Evolutionary conservation across 2,888 invertebrate species (phyloP).

Genomic region (Furcula furcula): DNA sequence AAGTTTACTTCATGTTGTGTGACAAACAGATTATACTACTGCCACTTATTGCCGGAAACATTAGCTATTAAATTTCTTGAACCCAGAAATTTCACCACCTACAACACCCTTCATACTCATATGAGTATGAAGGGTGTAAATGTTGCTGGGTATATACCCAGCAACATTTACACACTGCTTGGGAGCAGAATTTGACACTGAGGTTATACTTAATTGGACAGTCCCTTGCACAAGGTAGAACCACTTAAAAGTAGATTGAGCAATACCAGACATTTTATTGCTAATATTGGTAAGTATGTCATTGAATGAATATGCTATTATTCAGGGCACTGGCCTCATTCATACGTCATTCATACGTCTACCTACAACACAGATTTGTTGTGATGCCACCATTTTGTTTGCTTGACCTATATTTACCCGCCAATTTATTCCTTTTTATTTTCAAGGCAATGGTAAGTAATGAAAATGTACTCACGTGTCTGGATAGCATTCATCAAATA

Average conservation of each 20-base stretch:
- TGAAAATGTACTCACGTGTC: slow-evolving; percentile 74
- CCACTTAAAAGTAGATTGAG: slow-evolving; percentile 8
- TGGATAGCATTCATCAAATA: slow-evolving; percentile 86
- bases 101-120: too few species aligned
- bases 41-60: too few species aligned
- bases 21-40: too few species aligned
- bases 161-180: too few species aligned
- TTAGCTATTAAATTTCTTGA: too few species aligned
- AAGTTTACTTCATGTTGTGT: too few species aligned
- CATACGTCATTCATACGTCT: slow-evolving; percentile 12
- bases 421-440: slow-evolving; percentile 13
- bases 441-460: neutral
- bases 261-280: slow-evolving; percentile 9
- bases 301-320: slow-evolving; percentile 14
- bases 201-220: too few species aligned
- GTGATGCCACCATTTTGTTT: slow-evolving; percentile 40
- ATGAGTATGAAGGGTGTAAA: too few species aligned
- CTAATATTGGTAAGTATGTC: slow-evolving; percentile 10
- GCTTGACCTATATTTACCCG: slow-evolving; percentile 44
- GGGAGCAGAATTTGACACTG: too few species aligned
- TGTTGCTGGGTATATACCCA: too few species aligned
- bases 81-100: too few species aligned
- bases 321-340: slow-evolving; percentile 16
- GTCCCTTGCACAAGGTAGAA: too few species aligned
- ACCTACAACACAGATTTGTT: slow-evolving; percentile 24